Conservation (phyloP, 2,113 vertebrate genomes). For the Hemichromis elongatus region DNA sequence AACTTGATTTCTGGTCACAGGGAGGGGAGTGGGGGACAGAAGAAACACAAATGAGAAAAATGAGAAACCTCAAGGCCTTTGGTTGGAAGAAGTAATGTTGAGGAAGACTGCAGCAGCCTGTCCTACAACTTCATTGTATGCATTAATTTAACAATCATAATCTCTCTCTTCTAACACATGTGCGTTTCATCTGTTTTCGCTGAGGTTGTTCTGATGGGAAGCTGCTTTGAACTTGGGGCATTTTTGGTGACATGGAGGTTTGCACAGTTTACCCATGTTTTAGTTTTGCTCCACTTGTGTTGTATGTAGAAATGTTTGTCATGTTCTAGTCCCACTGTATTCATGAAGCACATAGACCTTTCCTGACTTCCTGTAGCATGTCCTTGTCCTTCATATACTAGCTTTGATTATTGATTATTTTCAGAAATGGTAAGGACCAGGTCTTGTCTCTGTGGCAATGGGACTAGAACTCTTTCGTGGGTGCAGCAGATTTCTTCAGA, state of each 20-base stretch:
- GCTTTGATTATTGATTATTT: too few relatives aligned
- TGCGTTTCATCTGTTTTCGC: background rate
- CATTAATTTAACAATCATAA: background rate
- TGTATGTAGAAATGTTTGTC: background rate
- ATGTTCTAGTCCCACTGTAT: background rate
- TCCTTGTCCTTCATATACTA: background rate
- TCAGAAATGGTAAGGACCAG: background rate
- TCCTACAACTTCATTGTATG: background rate
- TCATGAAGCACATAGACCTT: background rate
- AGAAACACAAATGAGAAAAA: too few relatives aligned
- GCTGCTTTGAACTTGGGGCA: background rate
- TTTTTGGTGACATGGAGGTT: conserved; percentile 31
- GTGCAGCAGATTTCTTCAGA: background rate
- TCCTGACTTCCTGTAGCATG: background rate
- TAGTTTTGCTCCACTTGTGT: background rate
- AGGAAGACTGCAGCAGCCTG: background rate
- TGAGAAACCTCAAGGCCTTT: too few relatives aligned
- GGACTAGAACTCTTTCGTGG: background rate
- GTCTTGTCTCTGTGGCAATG: background rate
- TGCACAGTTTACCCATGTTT: background rate
- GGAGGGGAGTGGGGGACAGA: too few relatives aligned
- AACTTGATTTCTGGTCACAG: background rate
- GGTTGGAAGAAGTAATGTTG: background rate
- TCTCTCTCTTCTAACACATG: background rate
- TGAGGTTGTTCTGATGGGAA: background rate